These are phyloP conservation scores for Turnix velox DNA, from an alignment of 2,113 vertebrate genomes.

Conservation along the genomic window DNA sequence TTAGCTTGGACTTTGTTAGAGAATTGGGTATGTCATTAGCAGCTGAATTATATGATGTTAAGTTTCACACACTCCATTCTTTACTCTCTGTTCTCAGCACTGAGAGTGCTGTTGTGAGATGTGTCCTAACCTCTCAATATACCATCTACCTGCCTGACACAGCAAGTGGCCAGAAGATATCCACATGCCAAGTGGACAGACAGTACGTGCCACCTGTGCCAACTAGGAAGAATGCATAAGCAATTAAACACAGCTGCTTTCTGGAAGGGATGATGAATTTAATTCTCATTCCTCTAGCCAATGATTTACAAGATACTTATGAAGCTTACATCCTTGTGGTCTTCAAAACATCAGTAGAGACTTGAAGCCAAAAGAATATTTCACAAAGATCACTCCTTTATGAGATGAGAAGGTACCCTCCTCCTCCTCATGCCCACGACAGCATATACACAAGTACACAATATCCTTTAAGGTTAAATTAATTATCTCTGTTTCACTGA, in stretches of 20 bases:
- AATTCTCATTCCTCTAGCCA: neutral
- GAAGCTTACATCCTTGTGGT: neutral
- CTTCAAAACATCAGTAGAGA: neutral
- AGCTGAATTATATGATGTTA: neutral
- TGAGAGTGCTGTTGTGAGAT: neutral
- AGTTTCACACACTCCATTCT: neutral
- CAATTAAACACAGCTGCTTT: neutral
- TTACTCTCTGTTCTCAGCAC: neutral
- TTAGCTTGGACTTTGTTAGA: neutral
- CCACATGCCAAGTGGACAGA: neutral
- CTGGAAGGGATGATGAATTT: neutral
- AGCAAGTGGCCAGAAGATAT: neutral
- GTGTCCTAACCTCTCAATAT: neutral
- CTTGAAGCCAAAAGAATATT: neutral
- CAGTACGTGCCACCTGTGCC: neutral
- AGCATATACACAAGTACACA: neutral
- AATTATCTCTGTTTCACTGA: neutral
- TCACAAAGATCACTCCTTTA: neutral
- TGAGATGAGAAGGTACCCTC: neutral
- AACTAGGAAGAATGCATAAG: neutral
- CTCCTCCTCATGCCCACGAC: neutral
- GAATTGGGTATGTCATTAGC: neutral
- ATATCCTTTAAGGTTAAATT: neutral
- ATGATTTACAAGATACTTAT: constrained; percentile 8
- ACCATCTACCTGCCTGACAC: neutral